Percentiles rank a stretch among this genome's conserved stretches.
Conservation (phyloP, 37 sponge, comb jelly and placozoan species). For the Halichondria panicea region DNA sequence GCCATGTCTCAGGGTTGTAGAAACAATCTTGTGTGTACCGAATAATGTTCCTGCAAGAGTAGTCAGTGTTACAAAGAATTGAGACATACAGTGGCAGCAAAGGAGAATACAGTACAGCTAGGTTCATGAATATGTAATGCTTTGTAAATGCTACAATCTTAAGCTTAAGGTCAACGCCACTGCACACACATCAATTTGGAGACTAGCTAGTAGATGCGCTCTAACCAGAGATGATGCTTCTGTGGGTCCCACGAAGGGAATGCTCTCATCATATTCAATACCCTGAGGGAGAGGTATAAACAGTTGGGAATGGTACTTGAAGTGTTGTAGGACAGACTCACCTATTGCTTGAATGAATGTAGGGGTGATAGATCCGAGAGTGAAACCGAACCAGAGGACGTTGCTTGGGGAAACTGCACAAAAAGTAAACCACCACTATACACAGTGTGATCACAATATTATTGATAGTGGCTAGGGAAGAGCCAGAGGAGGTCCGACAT, state of each 20-base stretch:
- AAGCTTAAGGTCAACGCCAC: no score
- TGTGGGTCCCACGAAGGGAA: constrained; percentile 68
- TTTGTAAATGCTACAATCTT: background rate
- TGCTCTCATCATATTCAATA: constrained; percentile 48
- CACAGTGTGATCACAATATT: background rate
- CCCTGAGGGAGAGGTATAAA: constrained; percentile 19
- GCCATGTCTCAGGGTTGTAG: constrained; percentile 22
- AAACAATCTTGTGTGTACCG: constrained; percentile 7
- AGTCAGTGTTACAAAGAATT: background rate
- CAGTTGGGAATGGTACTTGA: background rate
- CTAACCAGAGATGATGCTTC: constrained; percentile 62
- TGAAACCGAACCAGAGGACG: constrained; percentile 66
- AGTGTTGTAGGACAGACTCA: constrained; percentile 20
- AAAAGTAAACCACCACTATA: background rate
- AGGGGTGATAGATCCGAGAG: constrained; percentile 58
- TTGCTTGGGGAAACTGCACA: constrained; percentile 47
- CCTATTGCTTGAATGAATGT: constrained; percentile 62
- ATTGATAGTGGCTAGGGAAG: no score
- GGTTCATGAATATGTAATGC: background rate
- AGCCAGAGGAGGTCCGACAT: no score
- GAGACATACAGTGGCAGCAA: background rate
- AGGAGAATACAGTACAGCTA: constrained; percentile 1
- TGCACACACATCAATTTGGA: no score
- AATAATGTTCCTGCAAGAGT: constrained; percentile 22
- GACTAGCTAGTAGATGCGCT: no score